Conservation (phyloP, 1,140 invertebrate genomes). For the Pemphigus obesinymphae region DNA sequence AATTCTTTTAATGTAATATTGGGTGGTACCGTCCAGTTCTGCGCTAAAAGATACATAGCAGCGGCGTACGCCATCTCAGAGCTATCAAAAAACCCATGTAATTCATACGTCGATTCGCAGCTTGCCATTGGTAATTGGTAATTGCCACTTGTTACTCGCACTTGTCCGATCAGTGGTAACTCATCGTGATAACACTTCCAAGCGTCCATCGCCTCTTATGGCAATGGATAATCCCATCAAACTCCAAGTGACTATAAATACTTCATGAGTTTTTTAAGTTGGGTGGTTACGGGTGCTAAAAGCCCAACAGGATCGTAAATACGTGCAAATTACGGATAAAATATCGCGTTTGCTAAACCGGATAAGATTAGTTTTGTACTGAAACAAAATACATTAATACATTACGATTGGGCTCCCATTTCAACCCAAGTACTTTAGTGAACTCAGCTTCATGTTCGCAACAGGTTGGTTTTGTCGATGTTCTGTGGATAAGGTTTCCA, state of each 20-base stretch:
- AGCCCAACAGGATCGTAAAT: background rate
- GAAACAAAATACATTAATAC: background rate
- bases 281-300: background rate
- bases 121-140: constrained; percentile 42
- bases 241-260: background rate
- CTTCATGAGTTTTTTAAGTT: background rate
- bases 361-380: background rate
- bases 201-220: constrained; percentile 41
- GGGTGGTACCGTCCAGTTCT: background rate
- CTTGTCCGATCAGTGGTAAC: constrained; percentile 37
- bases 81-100: background rate
- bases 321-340: background rate
- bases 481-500: too few species aligned
- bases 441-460: background rate
- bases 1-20: background rate
- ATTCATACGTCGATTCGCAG: background rate
- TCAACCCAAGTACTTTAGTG: background rate
- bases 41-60: background rate
- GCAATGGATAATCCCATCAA: background rate
- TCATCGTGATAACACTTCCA: constrained; percentile 44
- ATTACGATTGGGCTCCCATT: background rate
- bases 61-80: background rate
- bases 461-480: background rate
- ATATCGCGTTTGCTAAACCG: background rate
- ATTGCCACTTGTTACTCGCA: constrained; percentile 41